Conservation (phyloP, 2,797 vertebrate genomes). For the Epinephelus awoara region DNA sequence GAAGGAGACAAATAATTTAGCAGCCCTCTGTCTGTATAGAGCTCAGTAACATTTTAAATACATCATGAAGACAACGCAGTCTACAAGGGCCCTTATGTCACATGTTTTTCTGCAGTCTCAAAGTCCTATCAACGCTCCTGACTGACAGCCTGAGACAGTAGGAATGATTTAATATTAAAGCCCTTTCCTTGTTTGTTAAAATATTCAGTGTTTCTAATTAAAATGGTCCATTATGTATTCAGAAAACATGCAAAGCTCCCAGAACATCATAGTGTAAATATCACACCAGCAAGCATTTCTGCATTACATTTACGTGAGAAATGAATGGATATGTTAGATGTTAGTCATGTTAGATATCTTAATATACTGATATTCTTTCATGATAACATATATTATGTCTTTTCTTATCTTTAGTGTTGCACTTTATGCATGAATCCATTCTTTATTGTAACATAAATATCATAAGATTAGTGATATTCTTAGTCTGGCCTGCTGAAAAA, state of each 20-base stretch:
- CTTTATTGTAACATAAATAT: constrained; percentile 46
- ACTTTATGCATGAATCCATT: constrained; percentile 30
- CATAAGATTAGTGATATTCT: constrained; percentile 49
- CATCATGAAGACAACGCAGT: constrained; percentile 40
- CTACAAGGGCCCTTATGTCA: constrained; percentile 22
- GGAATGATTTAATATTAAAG: constrained; percentile 43
- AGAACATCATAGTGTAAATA: constrained; percentile 40
- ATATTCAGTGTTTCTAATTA: constrained; percentile 65
- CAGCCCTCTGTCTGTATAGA: constrained; percentile 50
- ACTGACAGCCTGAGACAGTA: constrained; percentile 36
- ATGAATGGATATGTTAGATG: constrained; percentile 33
- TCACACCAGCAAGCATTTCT: constrained; percentile 30
- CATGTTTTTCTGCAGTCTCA: constrained; percentile 38
- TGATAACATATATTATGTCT: constrained; percentile 30
- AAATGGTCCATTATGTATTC: constrained; percentile 42
- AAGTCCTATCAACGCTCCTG: constrained; percentile 26
- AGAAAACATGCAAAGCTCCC: constrained; percentile 51
- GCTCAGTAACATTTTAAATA: constrained; percentile 55
- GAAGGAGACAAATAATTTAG: constrained; percentile 67
- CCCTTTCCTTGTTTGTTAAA: constrained; percentile 36
- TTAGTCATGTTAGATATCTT: constrained; percentile 26
- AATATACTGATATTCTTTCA: constrained; percentile 25
- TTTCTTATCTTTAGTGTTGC: constrained; percentile 32
- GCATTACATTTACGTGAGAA: constrained; percentile 29
- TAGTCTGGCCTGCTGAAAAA: constrained; percentile 34